phyloP scores from a whole-genome alignment of 2,797 vertebrate genomes.

The Helicolenus hilgendorfi region DNA sequence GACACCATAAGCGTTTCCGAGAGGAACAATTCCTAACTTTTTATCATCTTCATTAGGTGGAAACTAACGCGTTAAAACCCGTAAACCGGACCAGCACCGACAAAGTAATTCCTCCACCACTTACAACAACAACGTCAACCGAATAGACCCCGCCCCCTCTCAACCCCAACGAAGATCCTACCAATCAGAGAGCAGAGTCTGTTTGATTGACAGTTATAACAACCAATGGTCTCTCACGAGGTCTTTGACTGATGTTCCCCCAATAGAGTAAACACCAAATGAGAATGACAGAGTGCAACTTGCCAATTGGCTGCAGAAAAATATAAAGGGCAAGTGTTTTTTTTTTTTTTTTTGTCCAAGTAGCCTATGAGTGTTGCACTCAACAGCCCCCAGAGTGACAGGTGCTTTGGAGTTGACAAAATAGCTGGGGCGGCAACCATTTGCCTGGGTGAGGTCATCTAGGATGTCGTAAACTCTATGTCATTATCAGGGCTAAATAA shows the following conservation, averaged over 20 bases:
- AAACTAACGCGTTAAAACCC: slow-evolving; percentile 47
- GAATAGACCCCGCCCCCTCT: slow-evolving; percentile 66
- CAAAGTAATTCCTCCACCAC: slow-evolving; percentile 90
- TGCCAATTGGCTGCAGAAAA: slow-evolving; percentile 73
- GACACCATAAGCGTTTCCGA: neutral
- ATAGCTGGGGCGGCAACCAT: slow-evolving; percentile 53
- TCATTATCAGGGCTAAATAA: slow-evolving; percentile 63
- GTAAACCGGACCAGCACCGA: slow-evolving; percentile 78
- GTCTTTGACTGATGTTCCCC: slow-evolving; percentile 33
- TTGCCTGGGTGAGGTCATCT: slow-evolving; percentile 78
- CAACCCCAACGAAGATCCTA: neutral
- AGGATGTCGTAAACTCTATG: slow-evolving; percentile 68
- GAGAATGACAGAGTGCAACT: slow-evolving; percentile 23
- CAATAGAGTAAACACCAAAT: slow-evolving; percentile 66
- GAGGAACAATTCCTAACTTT: slow-evolving; percentile 63
- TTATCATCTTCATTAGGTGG: slow-evolving; percentile 54
- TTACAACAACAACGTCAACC: slow-evolving; percentile 92
- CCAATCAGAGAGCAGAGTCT: slow-evolving; percentile 73
- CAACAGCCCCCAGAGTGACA: slow-evolving; percentile 67
- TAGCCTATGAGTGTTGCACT: slow-evolving; percentile 69
- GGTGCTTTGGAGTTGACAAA: slow-evolving; percentile 63
- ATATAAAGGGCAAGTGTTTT: slow-evolving; percentile 31
- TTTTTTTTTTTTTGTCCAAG: neutral
- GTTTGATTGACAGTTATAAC: neutral
- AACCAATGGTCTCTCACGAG: slow-evolving; percentile 59